A percentile compares a stretch with the other conserved stretches of the same genome.
These are phyloP conservation scores for Crocallis elinguaria DNA, from an alignment of 2,888 invertebrate genomes.

Conservation along the genomic window DNA sequence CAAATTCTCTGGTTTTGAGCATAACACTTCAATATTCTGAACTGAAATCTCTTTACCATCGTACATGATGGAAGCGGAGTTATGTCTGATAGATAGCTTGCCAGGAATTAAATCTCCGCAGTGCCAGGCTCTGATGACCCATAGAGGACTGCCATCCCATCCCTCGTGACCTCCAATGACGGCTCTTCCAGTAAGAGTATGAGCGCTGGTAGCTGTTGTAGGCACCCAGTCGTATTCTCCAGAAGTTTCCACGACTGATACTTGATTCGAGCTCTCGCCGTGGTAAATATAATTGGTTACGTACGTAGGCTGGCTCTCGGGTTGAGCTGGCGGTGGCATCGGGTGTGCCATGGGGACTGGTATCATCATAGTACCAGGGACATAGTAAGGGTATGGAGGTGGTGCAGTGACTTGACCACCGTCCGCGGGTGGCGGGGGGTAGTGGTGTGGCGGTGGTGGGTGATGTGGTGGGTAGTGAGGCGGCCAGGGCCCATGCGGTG, in stretches of 20 bases:
- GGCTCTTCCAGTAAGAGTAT: conserved; percentile 64
- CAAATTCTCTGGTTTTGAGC: conserved; percentile 64
- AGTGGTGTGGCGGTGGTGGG: conserved; percentile 33
- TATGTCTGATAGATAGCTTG: conserved; percentile 74
- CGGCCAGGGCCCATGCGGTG: conserved; percentile 26
- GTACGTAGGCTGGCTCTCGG: conserved; percentile 60
- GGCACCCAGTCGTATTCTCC: conserved; percentile 78
- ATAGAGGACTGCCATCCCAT: conserved; percentile 78
- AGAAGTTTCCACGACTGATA: conserved; percentile 64
- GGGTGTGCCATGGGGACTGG: conserved; percentile 57
- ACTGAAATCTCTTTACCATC: conserved; percentile 73
- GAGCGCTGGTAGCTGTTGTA: conserved; percentile 66
- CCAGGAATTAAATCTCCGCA: conserved; percentile 78
- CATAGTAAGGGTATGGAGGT: conserved; percentile 62
- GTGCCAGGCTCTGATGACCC: conserved; percentile 78
- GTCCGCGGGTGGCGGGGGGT: conserved; percentile 37
- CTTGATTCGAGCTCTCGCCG: conserved; percentile 60
- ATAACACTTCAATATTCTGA: conserved; percentile 76
- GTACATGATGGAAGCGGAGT: conserved; percentile 67
- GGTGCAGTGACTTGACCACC: conserved; percentile 32
- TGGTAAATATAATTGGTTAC: conserved; percentile 78
- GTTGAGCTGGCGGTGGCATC: conserved; percentile 33
- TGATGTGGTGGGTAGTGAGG: conserved; percentile 39
- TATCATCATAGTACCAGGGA: conserved; percentile 71
- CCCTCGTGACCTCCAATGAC: conserved; percentile 79